Conservation (phyloP, 2,888 invertebrate genomes). For the Stegana nigrithorax region DNA sequence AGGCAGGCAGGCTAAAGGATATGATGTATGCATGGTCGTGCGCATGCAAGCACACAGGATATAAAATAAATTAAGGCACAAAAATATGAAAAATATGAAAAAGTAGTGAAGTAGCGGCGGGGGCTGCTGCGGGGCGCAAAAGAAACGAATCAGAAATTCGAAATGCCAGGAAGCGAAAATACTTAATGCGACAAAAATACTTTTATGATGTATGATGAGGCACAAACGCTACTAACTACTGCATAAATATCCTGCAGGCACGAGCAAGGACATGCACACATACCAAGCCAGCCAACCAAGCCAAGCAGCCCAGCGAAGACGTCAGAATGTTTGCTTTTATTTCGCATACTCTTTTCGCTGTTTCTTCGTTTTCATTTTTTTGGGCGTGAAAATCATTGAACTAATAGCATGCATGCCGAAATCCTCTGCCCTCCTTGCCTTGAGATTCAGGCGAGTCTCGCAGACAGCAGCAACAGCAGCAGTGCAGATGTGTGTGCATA, state of each 20-base stretch:
- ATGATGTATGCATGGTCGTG: slow-evolving; percentile 19
- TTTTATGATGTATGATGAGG: slow-evolving; percentile 29
- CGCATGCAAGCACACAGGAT: slow-evolving; percentile 51
- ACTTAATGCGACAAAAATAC: slow-evolving; percentile 67
- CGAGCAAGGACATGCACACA: background rate
- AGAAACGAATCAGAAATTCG: slow-evolving; percentile 39
- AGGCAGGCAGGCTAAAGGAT: no score
- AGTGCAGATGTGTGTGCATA: slow-evolving; percentile 37
- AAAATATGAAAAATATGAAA: slow-evolving; percentile 10
- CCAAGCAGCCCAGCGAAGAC: background rate
- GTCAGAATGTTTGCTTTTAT: slow-evolving; percentile 22
- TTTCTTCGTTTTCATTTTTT: slow-evolving; percentile 14
- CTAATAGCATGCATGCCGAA: slow-evolving; percentile 50
- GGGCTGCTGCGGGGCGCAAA: no score
- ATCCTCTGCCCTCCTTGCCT: background rate
- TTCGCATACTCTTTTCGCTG: background rate
- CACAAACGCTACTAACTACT: slow-evolving; percentile 55
- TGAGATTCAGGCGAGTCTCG: background rate
- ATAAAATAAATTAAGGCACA: slow-evolving; percentile 55
- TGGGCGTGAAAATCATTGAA: slow-evolving; percentile 61
- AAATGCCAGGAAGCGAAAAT: slow-evolving; percentile 50
- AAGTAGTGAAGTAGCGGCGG: background rate
- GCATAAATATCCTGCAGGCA: slow-evolving; percentile 65
- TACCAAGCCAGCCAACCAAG: background rate
- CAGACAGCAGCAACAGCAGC: background rate